These are phyloP conservation scores for Chelonus formosanus DNA, from an alignment of 2,888 invertebrate genomes.

Conservation along the genomic window DNA sequence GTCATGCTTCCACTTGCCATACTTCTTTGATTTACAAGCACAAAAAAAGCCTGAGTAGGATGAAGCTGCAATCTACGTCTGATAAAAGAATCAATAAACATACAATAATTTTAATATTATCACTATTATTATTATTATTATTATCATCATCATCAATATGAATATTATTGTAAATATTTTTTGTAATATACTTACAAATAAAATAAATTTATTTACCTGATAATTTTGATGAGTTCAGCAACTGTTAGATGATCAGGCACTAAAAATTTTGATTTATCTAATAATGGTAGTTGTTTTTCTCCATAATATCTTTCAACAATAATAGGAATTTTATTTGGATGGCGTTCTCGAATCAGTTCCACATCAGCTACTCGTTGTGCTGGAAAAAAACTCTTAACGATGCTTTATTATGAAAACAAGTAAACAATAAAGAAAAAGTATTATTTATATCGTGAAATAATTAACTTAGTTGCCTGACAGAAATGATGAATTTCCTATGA, in stretches of 20 bases:
- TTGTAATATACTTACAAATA: neutral
- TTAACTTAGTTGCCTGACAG: no score
- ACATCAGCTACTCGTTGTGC: slow-evolving; percentile 56
- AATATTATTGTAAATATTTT: no score
- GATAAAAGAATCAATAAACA: neutral
- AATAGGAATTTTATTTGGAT: slow-evolving; percentile 70
- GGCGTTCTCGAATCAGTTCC: slow-evolving; percentile 52
- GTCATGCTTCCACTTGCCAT: slow-evolving; percentile 84
- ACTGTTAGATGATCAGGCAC: slow-evolving; percentile 90
- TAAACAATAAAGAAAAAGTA: slow-evolving; percentile 5
- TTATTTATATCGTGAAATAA: no score
- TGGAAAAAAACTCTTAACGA: slow-evolving; percentile 33
- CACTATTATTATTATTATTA: neutral
- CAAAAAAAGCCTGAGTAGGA: slow-evolving; percentile 79
- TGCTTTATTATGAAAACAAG: slow-evolving; percentile 6
- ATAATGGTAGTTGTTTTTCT: slow-evolving; percentile 77
- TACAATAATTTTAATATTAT: neutral
- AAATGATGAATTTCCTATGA: no score
- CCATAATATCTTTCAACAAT: slow-evolving; percentile 84
- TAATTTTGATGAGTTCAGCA: slow-evolving; percentile 87
- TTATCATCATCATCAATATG: no score
- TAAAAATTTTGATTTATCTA: slow-evolving; percentile 87
- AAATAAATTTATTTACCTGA: slow-evolving; percentile 70
- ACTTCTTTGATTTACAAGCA: slow-evolving; percentile 83
- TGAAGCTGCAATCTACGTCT: slow-evolving; percentile 72